Evolutionary conservation across 2,797 vertebrate species (phyloP), one percentile per base, ranked within the genome.

Genomic region (Notolepis coatsorum): DNA sequence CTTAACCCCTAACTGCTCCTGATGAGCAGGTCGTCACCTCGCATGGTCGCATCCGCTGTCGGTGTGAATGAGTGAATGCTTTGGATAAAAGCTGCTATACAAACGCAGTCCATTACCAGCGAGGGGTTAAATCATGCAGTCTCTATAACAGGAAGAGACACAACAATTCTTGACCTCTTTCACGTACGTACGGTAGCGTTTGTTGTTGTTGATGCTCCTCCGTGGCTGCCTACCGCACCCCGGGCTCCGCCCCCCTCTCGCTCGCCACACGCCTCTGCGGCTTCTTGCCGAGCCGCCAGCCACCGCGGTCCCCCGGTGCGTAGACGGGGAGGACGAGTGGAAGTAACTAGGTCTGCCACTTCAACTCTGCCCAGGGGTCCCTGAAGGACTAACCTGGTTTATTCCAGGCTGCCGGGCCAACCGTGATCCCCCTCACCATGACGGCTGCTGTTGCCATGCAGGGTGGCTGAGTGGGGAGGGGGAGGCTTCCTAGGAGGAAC

Each of bases 321-420:
- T 72, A 75, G 75, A 67, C 71, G 68, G 67, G 63, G 15, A n/a
- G 63, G 75, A 76, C 69, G 79, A 75, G 81, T 79, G 81, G 82
- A 80, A 72, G 83, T 65, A 89, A 86, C 75, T 87, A 73, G 84
- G 88, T 84, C 87, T 85, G 77, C 71, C 87, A 81, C 85, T 80
- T 86, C 74, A 55, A 75, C 76, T 76, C 72, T 62, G 65, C 79
- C 53, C 47, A 67, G n/a, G n/a, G 52, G 70, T 91, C 85, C 88
- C 88, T 63, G 67, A 83, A 86, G 86, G 65, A 79, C 73, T 87
- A 90, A 89, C 88, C 88, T 90, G 90, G 80, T 89, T 89, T 88
- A 84, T 87, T 85, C 75, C 82, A 62, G 81, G 76, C 78, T 61
- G 76, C 78, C 59, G 68, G 78, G 68, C 78, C 80, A 70, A 65